Evolutionary conservation across 2,888 invertebrate species (phyloP).

Genomic region (Scaptomyza reducta): DNA sequence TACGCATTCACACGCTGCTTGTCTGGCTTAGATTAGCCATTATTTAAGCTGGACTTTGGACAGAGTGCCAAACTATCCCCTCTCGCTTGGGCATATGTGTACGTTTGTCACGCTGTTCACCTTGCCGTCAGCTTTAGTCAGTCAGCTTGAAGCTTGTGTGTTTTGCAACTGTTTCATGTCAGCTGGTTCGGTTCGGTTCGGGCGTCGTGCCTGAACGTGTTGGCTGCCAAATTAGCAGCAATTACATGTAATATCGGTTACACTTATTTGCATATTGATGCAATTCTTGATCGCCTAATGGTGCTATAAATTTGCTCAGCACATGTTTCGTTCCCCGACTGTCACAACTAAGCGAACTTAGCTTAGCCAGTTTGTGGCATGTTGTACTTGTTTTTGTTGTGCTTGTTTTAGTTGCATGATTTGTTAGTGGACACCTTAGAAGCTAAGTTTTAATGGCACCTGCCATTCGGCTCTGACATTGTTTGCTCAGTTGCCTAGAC

Average conservation of each 20-base stretch:
- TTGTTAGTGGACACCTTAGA: slow-evolving; percentile 57
- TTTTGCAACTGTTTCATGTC: slow-evolving; percentile 67
- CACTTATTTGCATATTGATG: slow-evolving; percentile 80
- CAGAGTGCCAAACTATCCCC: not conserved
- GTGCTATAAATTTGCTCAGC: slow-evolving; percentile 77
- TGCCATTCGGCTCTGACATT: slow-evolving; percentile 68
- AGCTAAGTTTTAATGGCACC: slow-evolving; percentile 70
- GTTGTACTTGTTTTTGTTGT: slow-evolving; percentile 12
- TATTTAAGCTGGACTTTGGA: slow-evolving; percentile 53
- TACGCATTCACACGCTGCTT: slow-evolving; percentile 74
- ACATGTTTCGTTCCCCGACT: slow-evolving; percentile 56
- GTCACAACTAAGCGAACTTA: slow-evolving; percentile 9
- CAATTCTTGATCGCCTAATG: slow-evolving; percentile 74
- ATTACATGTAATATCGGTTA: slow-evolving; percentile 81
- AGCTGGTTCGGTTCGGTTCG: slow-evolving; percentile 21
- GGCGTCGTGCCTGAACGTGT: slow-evolving; percentile 77
- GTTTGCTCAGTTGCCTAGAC: slow-evolving; percentile 76
- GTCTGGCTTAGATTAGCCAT: slow-evolving; percentile 61
- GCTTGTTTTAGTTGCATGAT: slow-evolving; percentile 43
- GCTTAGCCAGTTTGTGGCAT: slow-evolving; percentile 17
- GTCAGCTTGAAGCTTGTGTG: slow-evolving; percentile 59
- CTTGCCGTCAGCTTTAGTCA: slow-evolving; percentile 79
- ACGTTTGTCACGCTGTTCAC: slow-evolving; percentile 72
- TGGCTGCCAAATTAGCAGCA: slow-evolving; percentile 81
- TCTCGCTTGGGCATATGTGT: not conserved